A percentile compares a stretch with the other conserved stretches of the same genome.
These are phyloP conservation scores for Eupeodes corollae DNA, from an alignment of 1,140 invertebrate species.

Conservation along the genomic window DNA sequence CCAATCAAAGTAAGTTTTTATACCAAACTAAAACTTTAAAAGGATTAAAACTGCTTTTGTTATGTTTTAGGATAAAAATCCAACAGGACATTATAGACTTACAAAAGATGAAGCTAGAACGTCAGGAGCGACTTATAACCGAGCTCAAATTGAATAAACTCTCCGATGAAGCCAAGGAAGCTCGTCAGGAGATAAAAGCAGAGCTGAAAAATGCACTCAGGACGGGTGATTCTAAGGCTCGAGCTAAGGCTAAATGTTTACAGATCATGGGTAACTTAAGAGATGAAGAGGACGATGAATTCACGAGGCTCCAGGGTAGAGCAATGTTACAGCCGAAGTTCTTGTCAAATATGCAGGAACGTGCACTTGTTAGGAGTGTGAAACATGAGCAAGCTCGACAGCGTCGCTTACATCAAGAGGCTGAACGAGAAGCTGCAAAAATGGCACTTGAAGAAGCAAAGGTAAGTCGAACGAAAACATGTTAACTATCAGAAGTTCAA, in stretches of 20 bases:
- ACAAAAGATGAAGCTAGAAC: conserved; percentile 49
- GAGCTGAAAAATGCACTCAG: conserved; percentile 46
- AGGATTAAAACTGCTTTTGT: background rate
- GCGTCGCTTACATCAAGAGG: conserved; percentile 46
- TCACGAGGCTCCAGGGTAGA: conserved; percentile 38
- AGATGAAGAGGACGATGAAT: conserved; percentile 26
- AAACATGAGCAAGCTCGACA: conserved; percentile 49
- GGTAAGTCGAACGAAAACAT: conserved; percentile 9
- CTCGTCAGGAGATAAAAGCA: conserved; percentile 43
- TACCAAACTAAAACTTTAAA: conserved; percentile 2
- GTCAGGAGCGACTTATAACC: conserved; percentile 50
- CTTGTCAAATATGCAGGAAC: conserved; percentile 50
- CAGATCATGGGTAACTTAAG: conserved; percentile 41
- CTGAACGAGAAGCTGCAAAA: conserved; percentile 44
- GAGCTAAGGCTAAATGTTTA: conserved; percentile 45
- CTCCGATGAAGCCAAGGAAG: conserved; percentile 43
- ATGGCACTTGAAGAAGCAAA: conserved; percentile 40
- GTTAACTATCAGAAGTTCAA: background rate
- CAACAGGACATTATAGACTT: conserved; percentile 52
- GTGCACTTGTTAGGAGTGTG: conserved; percentile 47
- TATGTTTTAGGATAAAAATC: conserved; percentile 42
- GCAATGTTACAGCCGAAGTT: conserved; percentile 49
- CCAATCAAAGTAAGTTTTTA: conserved; percentile 28
- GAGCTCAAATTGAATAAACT: conserved; percentile 51
- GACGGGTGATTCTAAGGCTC: conserved; percentile 43